Percentiles rank a stretch among this genome's conserved stretches.
phyloP scores from a whole-genome alignment of 2,888 invertebrate genomes.

The Theretra japonica region DNA sequence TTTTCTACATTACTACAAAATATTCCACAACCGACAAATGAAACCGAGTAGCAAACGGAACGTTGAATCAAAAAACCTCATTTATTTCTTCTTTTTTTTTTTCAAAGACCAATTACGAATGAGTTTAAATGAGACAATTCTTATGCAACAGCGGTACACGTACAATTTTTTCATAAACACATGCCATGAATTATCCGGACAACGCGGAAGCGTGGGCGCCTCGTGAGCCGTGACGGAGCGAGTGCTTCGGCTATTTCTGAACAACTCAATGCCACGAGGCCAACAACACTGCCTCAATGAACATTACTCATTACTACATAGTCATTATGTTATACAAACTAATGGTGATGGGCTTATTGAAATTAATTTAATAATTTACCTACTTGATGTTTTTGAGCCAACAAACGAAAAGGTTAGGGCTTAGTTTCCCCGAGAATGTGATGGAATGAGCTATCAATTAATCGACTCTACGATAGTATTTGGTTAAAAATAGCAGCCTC shows the following conservation, averaged over 20 bases:
- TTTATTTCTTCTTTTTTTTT: not conserved
- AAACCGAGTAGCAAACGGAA: too few species aligned
- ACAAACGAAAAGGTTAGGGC: too few species aligned
- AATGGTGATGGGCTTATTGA: not conserved
- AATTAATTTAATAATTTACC: not conserved
- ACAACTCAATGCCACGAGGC: constrained; percentile 79
- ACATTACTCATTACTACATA: constrained; percentile 64
- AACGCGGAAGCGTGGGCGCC: constrained; percentile 15
- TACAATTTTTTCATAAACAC: constrained; percentile 16
- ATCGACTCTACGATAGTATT: too few species aligned
- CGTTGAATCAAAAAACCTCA: too few species aligned
- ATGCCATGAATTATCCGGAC: constrained; percentile 10
- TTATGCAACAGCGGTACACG: constrained; percentile 13
- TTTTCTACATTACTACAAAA: too few species aligned
- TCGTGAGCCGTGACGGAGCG: constrained; percentile 1
- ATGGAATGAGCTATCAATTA: too few species aligned
- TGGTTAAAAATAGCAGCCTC: too few species aligned
- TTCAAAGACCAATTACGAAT: not conserved
- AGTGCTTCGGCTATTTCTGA: constrained; percentile 46
- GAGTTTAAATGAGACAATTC: not conserved
- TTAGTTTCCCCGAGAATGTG: too few species aligned
- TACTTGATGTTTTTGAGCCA: not conserved
- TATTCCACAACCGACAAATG: too few species aligned
- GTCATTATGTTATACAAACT: constrained; percentile 1
- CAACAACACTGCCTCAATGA: constrained; percentile 75